phyloP scores from a whole-genome alignment of 2,888 invertebrate species.

The Trichopoda pennipes region DNA sequence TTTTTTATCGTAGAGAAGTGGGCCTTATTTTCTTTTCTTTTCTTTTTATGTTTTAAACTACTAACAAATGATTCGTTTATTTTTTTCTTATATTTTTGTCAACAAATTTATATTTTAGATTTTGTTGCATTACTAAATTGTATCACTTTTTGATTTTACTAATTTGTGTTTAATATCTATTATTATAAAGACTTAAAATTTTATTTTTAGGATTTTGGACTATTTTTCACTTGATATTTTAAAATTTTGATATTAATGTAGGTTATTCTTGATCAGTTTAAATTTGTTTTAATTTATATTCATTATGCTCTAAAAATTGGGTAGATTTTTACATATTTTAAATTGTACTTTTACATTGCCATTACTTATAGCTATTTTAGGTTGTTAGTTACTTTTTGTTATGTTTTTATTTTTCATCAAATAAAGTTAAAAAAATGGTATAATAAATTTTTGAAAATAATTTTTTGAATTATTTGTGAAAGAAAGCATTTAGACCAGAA shows the following conservation, averaged over 20 bases:
- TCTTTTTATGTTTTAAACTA: conserved; percentile 14
- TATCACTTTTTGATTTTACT: conserved; percentile 36
- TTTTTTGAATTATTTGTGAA: too few species aligned
- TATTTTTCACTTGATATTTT: conserved; percentile 35
- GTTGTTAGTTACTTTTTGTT: not conserved
- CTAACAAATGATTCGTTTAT: conserved; percentile 49
- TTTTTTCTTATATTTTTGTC: not conserved
- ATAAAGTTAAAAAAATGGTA: not conserved
- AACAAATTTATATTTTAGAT: conserved; percentile 12
- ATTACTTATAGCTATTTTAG: not conserved
- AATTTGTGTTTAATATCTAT: conserved; percentile 26
- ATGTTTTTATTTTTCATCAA: not conserved
- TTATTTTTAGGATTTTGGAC: conserved; percentile 55
- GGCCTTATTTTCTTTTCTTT: not conserved
- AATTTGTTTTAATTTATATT: not conserved
- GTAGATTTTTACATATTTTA: conserved; percentile 23
- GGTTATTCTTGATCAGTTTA: conserved; percentile 10
- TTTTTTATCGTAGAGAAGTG: conserved; percentile 13
- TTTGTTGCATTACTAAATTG: conserved; percentile 16
- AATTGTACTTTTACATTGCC: conserved; percentile 63
- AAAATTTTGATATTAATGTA: conserved; percentile 15
- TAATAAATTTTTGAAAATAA: not conserved
- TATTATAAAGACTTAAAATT: conserved; percentile 33
- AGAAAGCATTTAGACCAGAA: too few species aligned
- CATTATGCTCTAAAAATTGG: conserved; percentile 13